Evolutionary conservation across 2,888 invertebrate species (phyloP), one percentile per base, ranked within the genome.

Genomic region (Clepsis dumicolana): DNA sequence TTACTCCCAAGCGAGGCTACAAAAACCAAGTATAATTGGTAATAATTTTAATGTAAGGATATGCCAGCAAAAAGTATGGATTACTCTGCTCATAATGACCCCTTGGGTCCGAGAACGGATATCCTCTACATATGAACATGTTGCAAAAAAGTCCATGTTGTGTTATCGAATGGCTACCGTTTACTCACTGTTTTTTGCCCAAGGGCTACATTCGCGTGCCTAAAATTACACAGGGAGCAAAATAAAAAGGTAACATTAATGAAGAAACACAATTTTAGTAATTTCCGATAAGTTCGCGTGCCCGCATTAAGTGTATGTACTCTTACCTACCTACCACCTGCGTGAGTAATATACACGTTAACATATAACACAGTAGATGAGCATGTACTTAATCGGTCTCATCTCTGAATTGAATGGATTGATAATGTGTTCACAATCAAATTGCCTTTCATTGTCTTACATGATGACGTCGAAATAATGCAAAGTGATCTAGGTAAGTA

Each of bases 111-210:
- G 76, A 4, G 44, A 78, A 75, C 91, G 93, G 93, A 93, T 91
- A 92, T 93, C 93, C 93, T 90, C 79, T 80, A 81, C 88, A 87
- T 86, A 84, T 84, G 87, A 67, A 38, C 62, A 63, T 85, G 29
- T 82, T 80, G 80, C 81, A 82, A 87, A 85, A 87, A 87, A 82
- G 76, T 77, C 48, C 73, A 64, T 73, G 74, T 75, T 75, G 75
- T 75, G 65, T 73, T 75, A 79, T 79, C 29, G 74, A 74, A 77
- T 73, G 74, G 90, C 91, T 92, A 91, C 91, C 86, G 90, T 90
- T 86, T 79, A 79, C 74, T 72, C 75, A 72, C 64, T 71, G 72
- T 74, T 80, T 80, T 81, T 80, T 76, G 76, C 80, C 78, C 72
- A 72, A 75, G 80, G 80, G 80, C 75, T 73, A 74, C 74, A 79